phyloP scores from a whole-genome alignment of 2,888 invertebrate genomes.

The Platycnemis pennipes region DNA sequence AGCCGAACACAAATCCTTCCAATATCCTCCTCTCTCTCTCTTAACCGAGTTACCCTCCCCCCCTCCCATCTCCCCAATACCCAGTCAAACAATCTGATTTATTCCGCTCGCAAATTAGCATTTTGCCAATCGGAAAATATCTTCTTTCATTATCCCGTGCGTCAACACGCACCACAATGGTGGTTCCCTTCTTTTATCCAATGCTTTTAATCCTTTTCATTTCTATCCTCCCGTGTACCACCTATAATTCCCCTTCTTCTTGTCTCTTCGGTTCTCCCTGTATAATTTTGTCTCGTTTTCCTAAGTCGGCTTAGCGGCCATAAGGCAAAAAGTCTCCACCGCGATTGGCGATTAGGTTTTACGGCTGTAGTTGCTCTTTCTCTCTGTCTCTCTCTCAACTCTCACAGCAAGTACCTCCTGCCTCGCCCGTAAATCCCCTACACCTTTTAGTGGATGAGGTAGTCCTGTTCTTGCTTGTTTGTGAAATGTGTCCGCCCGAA shows the following conservation, averaged over 20 bases:
- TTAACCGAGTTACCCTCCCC: not conserved
- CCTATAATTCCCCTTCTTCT: too few species aligned
- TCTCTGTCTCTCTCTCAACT: too few species aligned
- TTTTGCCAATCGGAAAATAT: not conserved
- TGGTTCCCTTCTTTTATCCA: too few species aligned
- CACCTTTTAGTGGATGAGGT: not conserved
- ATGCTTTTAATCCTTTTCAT: too few species aligned
- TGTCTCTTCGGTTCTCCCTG: not conserved
- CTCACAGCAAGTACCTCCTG: too few species aligned
- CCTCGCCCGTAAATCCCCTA: not conserved
- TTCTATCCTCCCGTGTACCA: too few species aligned
- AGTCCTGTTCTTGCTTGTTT: too few species aligned
- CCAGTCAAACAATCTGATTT: not conserved
- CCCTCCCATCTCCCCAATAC: too few species aligned
- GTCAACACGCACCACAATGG: not conserved
- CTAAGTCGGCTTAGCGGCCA: not conserved
- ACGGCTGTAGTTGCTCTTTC: not conserved
- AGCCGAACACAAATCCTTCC: not conserved
- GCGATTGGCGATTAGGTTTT: not conserved
- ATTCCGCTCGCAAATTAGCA: conserved; percentile 30
- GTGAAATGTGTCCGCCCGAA: too few species aligned
- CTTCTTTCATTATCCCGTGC: not conserved
- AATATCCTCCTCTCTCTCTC: not conserved
- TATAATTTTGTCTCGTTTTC: not conserved
- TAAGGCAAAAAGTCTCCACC: not conserved